Percentiles rank a stretch among this genome's conserved stretches.
These are phyloP conservation scores for Origma solitaria DNA, from an alignment of 2,113 vertebrate species.

Conservation along the genomic window DNA sequence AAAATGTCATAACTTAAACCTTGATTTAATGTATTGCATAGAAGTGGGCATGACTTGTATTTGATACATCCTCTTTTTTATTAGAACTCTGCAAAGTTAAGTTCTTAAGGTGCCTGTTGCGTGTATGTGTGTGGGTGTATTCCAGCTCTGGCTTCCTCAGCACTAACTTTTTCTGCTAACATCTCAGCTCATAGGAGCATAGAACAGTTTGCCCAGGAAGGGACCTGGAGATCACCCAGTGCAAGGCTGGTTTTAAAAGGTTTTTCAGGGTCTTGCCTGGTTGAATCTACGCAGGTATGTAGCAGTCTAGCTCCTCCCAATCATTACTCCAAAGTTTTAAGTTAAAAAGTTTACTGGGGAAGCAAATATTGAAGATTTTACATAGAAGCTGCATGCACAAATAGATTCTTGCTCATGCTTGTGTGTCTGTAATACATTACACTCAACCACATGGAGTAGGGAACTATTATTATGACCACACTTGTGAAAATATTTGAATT, in stretches of 20 bases:
- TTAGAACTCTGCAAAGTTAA: not conserved
- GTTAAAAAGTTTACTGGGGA: not conserved
- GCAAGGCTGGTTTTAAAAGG: not conserved
- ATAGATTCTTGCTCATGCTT: not conserved
- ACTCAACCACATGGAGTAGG: not conserved
- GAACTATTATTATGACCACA: not conserved
- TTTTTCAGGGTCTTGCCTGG: not conserved
- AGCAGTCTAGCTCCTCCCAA: not conserved
- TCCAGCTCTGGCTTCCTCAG: not conserved
- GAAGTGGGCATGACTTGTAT: not conserved
- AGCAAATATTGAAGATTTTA: not conserved
- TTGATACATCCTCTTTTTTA: not conserved
- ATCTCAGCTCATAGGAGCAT: not conserved
- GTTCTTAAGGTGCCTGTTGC: not conserved
- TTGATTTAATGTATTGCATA: not conserved
- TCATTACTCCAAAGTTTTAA: not conserved
- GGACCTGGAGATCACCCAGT: not conserved
- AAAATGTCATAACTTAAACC: not conserved
- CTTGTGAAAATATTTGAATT: conserved; percentile 57
- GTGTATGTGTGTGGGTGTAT: not conserved
- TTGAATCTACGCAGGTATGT: not conserved
- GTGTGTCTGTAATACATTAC: not conserved
- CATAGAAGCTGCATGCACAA: not conserved
- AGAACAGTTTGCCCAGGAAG: not conserved
- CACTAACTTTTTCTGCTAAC: not conserved